Conservation (phyloP, 2,888 invertebrate genomes). For the Aleiodes testaceus region DNA sequence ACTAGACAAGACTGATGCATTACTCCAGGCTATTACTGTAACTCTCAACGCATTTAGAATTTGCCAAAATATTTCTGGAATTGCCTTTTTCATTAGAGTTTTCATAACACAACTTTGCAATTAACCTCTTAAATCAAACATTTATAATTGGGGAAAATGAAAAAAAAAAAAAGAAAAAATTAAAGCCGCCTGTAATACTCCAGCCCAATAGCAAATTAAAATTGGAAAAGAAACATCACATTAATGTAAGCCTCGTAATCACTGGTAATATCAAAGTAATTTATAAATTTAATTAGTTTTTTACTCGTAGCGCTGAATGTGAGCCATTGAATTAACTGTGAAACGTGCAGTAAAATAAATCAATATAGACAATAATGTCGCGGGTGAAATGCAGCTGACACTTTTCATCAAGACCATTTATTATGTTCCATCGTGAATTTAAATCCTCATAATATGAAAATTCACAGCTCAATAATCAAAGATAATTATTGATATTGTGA, state of each 20-base stretch:
- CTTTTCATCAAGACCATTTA: slow-evolving; percentile 14
- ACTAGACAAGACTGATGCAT: slow-evolving; percentile 16
- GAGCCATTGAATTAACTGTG: slow-evolving; percentile 20
- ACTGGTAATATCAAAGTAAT: slow-evolving; percentile 17
- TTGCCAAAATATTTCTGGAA: background rate
- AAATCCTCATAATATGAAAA: background rate
- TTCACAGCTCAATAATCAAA: background rate
- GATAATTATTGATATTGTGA: no score
- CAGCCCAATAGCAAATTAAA: no score
- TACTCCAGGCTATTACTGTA: background rate
- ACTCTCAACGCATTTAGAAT: background rate
- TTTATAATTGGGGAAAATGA: background rate
- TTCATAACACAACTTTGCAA: no score
- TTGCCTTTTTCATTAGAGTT: no score
- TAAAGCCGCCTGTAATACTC: background rate
- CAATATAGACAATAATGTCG: slow-evolving; percentile 7
- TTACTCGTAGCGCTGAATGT: background rate
- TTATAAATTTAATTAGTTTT: slow-evolving; percentile 24
- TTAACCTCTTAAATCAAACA: no score
- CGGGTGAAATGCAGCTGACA: slow-evolving; percentile 4
- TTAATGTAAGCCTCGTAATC: background rate
- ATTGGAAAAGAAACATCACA: no score
- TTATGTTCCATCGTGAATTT: background rate
- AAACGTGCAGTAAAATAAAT: background rate
- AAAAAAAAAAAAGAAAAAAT: background rate